Percentiles rank a stretch among this genome's conserved stretches.
Conservation (phyloP, 2,888 invertebrate species). For the Deroplatys truncata region DNA sequence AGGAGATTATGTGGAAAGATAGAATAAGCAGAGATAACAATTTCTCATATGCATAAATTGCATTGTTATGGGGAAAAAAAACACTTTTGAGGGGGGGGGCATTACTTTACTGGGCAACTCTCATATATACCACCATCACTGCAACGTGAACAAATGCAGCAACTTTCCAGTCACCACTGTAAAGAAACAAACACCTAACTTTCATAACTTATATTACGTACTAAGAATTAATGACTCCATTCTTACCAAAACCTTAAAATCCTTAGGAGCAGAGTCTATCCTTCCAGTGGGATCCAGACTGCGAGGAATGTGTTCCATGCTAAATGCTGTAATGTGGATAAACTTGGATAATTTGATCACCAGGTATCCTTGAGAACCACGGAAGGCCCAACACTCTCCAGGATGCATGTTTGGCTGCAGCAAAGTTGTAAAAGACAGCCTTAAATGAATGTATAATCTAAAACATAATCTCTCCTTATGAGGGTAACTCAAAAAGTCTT, state of each 20-base stretch:
- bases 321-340: constrained; percentile 76
- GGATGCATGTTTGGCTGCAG: constrained; percentile 71
- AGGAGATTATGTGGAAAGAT: too few species aligned
- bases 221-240: constrained; percentile 21
- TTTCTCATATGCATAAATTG: too few species aligned
- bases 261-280: constrained; percentile 87
- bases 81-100: too few species aligned
- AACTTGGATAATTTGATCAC: constrained; percentile 74
- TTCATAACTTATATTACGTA: too few species aligned
- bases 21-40: too few species aligned
- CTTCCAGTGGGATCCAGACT: constrained; percentile 76
- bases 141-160: too few species aligned
- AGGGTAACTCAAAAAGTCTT: too few species aligned
- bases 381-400: constrained; percentile 97
- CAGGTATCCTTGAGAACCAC: constrained; percentile 80
- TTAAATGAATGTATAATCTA: background rate
- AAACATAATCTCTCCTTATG: background rate
- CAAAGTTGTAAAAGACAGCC: background rate
- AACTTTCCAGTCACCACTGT: too few species aligned
- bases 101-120: too few species aligned
- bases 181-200: too few species aligned
- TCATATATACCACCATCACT: too few species aligned
- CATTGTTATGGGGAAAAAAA: too few species aligned
- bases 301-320: constrained; percentile 86
- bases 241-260: constrained; percentile 76